Conservation (phyloP, 2,888 invertebrate genomes). For the Dimorphilus gyrociliatus region DNA sequence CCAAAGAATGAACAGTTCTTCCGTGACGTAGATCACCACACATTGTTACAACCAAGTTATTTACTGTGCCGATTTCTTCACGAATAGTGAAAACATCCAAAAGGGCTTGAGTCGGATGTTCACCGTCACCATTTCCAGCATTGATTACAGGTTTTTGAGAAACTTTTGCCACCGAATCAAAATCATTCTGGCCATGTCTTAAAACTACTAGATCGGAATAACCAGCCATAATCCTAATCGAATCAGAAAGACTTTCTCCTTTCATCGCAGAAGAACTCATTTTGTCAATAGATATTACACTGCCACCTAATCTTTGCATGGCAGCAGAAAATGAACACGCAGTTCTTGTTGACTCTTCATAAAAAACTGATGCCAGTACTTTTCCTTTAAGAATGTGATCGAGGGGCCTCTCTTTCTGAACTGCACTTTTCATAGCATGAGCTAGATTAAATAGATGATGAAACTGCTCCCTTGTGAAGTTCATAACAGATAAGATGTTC, state of each 20-base stretch:
- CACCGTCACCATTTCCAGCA: slow-evolving; percentile 71
- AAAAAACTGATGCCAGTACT: slow-evolving; percentile 88
- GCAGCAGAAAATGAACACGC: slow-evolving; percentile 89
- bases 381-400: slow-evolving; percentile 78
- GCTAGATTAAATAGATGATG: slow-evolving; percentile 88
- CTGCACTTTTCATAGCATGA: slow-evolving; percentile 58
- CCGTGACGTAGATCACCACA: slow-evolving; percentile 96
- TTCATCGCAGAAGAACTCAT: slow-evolving; percentile 82
- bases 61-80: slow-evolving; percentile 96
- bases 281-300: slow-evolving; percentile 74
- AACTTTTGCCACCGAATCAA: slow-evolving; percentile 56
- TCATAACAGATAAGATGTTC: slow-evolving; percentile 65
- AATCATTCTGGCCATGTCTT: slow-evolving; percentile 79
- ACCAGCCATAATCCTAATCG: slow-evolving; percentile 34
- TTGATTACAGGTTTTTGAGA: slow-evolving; percentile 87
- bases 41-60: slow-evolving; percentile 78
- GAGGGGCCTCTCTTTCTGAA: slow-evolving; percentile 62
- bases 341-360: slow-evolving; percentile 91
- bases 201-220: slow-evolving; percentile 86
- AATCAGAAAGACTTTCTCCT: slow-evolving; percentile 76
- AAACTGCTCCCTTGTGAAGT: slow-evolving; percentile 64
- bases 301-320: slow-evolving; percentile 86
- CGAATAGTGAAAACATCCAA: slow-evolving; percentile 93
- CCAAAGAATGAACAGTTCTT: slow-evolving; percentile 90
- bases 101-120: slow-evolving; percentile 77